Evolutionary conservation across 2,888 invertebrate genomes (phyloP).

Genomic region (Osedax fenrisi): DNA sequence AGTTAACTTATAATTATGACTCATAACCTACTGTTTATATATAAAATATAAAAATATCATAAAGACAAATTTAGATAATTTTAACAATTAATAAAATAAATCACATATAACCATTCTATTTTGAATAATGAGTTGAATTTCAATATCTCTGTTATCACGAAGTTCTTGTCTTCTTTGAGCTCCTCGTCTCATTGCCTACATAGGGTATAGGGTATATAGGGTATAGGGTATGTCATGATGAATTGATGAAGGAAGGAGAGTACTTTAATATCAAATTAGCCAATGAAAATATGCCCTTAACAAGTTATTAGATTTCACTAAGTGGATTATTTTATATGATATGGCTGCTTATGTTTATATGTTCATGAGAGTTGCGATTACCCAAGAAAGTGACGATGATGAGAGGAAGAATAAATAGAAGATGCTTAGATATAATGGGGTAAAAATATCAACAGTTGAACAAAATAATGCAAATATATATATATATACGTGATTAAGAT

Average conservation of each 20-base stretch:
- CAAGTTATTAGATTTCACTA: too few species aligned
- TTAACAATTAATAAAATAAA: too few species aligned
- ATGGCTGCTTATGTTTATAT: too few species aligned
- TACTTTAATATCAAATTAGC: not conserved
- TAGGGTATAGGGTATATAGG: not conserved
- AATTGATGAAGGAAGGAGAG: not conserved
- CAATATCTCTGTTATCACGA: not conserved
- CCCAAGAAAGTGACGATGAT: too few species aligned
- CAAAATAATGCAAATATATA: too few species aligned
- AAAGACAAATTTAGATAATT: too few species aligned
- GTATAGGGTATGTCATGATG: not conserved
- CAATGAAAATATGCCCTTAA: not conserved
- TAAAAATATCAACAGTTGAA: too few species aligned
- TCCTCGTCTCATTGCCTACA: not conserved
- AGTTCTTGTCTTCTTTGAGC: not conserved
- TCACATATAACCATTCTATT: not conserved
- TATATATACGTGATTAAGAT: too few species aligned
- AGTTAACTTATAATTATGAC: not conserved
- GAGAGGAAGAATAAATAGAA: too few species aligned
- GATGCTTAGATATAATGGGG: too few species aligned
- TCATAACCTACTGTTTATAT: not conserved
- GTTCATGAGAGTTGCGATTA: too few species aligned
- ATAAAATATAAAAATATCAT: not conserved
- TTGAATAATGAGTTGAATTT: not conserved
- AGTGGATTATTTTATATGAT: too few species aligned